Evolutionary conservation across 2,797 vertebrate genomes (phyloP), one percentile per base, ranked within the genome.

Genomic region (Sardinella longiceps): DNA sequence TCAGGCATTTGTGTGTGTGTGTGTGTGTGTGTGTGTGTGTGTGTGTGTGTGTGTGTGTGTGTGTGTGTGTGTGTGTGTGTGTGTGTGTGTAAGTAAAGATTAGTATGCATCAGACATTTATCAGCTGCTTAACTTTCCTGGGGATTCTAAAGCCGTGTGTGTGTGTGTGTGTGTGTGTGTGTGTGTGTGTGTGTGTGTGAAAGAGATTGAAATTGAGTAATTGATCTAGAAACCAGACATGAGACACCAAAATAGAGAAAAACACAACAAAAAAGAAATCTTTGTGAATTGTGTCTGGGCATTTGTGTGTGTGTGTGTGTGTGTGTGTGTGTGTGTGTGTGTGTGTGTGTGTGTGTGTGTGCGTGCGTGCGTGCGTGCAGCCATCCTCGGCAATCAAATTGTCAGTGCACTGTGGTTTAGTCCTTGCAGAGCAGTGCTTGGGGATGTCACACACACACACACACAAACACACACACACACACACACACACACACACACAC

Each of bases 321-420:
- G n/a, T n/a, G n/a, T n/a, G n/a, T n/a, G n/a, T n/a, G n/a, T n/a
- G 53, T 58, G 53, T 58, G 18, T 23, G 53, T 23, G 53, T 58
- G 18, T 58, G 18, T 58, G 53, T 23, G 18, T 58, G 20, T 58
- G 50, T 58, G 53, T 58, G 0, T 23, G 53, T 58, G 53, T 5
- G 3, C n/a, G 53, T n/a, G n/a, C n/a, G n/a, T n/a, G n/a, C n/a
- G n/a, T n/a, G n/a, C n/a, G n/a, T 60, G 23, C 56, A 25, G n/a
- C 77, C 46, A 56, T 23, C 37, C 80, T 63, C 85, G 60, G 9
- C 83, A 83, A 88, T 84, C 77, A 56, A 63, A 81, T 66, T 30
- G 45, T 5, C 60, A 37, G 9, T 82, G 48, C 63, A 81, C 51
- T 46, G 45, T 87, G 28, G 33, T 25, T 80, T 60, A 25, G 60